Evolutionary conservation across 2,113 vertebrate genomes (phyloP).

Genomic region (Hucho hucho): DNA sequence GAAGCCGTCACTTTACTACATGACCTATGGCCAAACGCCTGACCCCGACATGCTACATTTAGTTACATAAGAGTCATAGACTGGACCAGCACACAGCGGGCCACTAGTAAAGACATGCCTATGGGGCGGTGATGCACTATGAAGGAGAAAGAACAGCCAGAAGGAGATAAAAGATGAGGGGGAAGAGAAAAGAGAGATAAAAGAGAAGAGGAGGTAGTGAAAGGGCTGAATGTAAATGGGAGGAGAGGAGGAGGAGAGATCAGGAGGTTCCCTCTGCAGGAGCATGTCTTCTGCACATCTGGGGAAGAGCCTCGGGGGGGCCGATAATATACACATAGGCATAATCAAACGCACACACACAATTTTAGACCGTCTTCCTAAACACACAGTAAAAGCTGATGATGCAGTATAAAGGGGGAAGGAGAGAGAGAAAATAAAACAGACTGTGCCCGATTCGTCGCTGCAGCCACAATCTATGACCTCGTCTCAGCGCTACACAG

Average conservation of each 20-base stretch:
- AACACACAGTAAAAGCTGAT: background rate
- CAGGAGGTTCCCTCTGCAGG: background rate
- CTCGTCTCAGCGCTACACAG: background rate
- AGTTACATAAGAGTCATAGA: slow-evolving; percentile 41
- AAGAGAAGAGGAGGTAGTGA: background rate
- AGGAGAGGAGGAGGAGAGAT: background rate
- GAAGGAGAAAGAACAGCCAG: slow-evolving; percentile 47
- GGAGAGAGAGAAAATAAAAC: background rate
- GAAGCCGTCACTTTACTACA: slow-evolving; percentile 56
- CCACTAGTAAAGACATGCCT: slow-evolving; percentile 56
- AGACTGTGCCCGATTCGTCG: background rate
- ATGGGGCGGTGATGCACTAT: slow-evolving; percentile 49
- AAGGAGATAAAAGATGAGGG: slow-evolving; percentile 24
- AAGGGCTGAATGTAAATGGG: background rate
- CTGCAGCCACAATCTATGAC: slow-evolving; percentile 4
- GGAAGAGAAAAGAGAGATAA: background rate
- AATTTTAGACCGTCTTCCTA: background rate
- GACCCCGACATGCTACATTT: slow-evolving; percentile 64
- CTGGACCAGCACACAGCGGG: background rate
- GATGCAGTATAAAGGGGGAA: background rate
- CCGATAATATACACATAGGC: background rate
- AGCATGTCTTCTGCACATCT: background rate
- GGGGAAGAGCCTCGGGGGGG: background rate
- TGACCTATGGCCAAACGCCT: slow-evolving; percentile 58
- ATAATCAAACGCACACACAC: background rate